Evolutionary conservation across 1,140 invertebrate species (phyloP), one percentile per base, ranked within the genome.

Genomic region (Cherax quadricarinatus): DNA sequence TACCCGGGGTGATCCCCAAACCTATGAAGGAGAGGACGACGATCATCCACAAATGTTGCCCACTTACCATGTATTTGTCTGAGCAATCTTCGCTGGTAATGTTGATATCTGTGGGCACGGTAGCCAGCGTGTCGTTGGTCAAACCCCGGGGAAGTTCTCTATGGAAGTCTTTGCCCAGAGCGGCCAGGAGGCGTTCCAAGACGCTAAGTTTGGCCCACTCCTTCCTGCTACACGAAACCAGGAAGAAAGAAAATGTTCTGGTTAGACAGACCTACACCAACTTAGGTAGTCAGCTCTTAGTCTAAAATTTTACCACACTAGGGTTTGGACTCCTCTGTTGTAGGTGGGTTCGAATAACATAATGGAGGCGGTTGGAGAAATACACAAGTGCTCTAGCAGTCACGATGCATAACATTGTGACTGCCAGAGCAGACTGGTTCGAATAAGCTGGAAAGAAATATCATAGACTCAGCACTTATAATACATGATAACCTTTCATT

Each of bases 91-190:
- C 85, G 14, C 89, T 78, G 66, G 66, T 91, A 41, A 93, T 91
- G 53, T 91, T 83, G 80, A 93, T 78, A 41, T 85, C 60, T 10
- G 93, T 91, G 80, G 86, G 62, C 53, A 93, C 89, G 18, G 93
- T 90, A n/a, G 93, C 90, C 30, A 93, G 92, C 53, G 93, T 91
- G 83, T 87, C 89, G 73, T 88, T 93, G 89, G 85, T 91, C 21
- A 86, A 89, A 6, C 84, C 88, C 53, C 84, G 70, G 78, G 93
- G 93, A 7, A 93, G 86, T 30, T 79, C 73, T 18, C 84, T 89
- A 6, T 75, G 86, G 51, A 93, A 93, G 60, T 73, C 51, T 4
- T 89, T 89, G 0, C 93, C 93, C 21, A 93, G 51, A 66, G 93
- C 93, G 1, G 88, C 81, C 16, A 93, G 70, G 10, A 93, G 84